Conservation (phyloP, 1,140 invertebrate species). For the Helicoverpa zea region DNA sequence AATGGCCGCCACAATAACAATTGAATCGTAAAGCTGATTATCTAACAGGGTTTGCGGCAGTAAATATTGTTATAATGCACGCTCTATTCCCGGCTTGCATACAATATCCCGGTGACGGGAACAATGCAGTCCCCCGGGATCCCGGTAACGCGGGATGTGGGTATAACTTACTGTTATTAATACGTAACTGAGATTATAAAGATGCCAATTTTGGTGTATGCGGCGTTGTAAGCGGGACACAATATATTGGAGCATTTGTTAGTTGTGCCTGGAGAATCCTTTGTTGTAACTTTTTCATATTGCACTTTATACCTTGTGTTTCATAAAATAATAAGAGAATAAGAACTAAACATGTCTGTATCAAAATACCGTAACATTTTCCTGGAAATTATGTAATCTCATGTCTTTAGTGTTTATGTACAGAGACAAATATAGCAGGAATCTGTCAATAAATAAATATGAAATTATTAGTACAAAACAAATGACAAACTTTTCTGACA, state of each 20-base stretch:
- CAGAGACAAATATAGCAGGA: too few relatives aligned
- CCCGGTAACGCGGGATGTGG: constrained; percentile 41
- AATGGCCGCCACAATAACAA: constrained; percentile 26
- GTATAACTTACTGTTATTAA: constrained; percentile 49
- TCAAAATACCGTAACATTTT: too few relatives aligned
- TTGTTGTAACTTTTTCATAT: constrained; percentile 18
- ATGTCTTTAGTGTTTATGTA: too few relatives aligned
- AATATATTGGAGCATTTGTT: constrained; percentile 11
- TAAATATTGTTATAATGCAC: constrained; percentile 49
- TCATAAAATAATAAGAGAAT: too few relatives aligned
- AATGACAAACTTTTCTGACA: too few relatives aligned
- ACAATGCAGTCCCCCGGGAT: constrained; percentile 57
- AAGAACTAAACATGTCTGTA: too few relatives aligned
- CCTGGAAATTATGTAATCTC: too few relatives aligned
- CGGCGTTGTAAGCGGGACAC: constrained; percentile 1
- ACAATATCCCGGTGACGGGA: constrained; percentile 52
- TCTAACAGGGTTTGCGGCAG: constrained; percentile 23
- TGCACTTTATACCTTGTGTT: too few relatives aligned
- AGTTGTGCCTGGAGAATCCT: constrained; percentile 6
- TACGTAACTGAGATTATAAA: constrained; percentile 47
- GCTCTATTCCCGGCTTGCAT: constrained; percentile 49
- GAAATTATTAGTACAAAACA: too few relatives aligned
- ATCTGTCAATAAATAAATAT: too few relatives aligned
- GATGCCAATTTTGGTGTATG: constrained; percentile 42
- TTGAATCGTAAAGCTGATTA: constrained; percentile 41